Percentiles rank a stretch among this genome's conserved stretches.
phyloP scores from a whole-genome alignment of 2,797 vertebrate genomes.

The Salmo trutta region DNA sequence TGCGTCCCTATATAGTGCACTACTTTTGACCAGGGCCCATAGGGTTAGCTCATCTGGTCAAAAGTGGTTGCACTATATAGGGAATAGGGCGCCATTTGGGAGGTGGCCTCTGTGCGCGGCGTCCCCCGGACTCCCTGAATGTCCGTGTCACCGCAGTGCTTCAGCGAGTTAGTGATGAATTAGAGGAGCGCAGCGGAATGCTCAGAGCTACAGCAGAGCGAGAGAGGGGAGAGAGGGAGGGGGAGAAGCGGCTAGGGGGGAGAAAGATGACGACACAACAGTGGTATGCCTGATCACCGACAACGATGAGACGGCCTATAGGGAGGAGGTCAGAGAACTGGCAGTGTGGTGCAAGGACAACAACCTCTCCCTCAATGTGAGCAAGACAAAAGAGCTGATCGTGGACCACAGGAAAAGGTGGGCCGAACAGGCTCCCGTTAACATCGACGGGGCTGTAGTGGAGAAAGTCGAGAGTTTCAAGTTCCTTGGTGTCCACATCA shows the following conservation, averaged over 20 bases:
- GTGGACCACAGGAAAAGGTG: no score
- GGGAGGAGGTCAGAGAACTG: no score
- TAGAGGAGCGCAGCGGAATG: background rate
- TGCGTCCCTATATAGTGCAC: background rate
- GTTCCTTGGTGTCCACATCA: no score
- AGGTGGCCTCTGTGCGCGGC: background rate
- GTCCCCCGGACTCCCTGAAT: slow-evolving; percentile 30
- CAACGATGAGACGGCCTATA: no score
- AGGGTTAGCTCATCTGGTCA: no score
- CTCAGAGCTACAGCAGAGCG: background rate
- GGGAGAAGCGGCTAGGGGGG: background rate
- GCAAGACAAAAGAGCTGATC: no score
- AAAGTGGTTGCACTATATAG: background rate
- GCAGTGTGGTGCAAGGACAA: no score
- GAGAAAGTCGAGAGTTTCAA: no score
- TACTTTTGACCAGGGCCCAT: background rate
- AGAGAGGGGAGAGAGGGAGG: background rate
- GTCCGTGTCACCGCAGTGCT: slow-evolving; percentile 46
- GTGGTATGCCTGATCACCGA: no score
- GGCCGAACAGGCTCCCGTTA: no score
- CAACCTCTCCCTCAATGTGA: no score
- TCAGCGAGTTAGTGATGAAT: slow-evolving; percentile 45
- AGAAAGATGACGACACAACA: background rate
- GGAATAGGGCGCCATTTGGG: background rate
- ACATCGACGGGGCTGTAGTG: no score